phyloP scores from a whole-genome alignment of 2,797 vertebrate genomes.

The Gambusia yucatana region DNA sequence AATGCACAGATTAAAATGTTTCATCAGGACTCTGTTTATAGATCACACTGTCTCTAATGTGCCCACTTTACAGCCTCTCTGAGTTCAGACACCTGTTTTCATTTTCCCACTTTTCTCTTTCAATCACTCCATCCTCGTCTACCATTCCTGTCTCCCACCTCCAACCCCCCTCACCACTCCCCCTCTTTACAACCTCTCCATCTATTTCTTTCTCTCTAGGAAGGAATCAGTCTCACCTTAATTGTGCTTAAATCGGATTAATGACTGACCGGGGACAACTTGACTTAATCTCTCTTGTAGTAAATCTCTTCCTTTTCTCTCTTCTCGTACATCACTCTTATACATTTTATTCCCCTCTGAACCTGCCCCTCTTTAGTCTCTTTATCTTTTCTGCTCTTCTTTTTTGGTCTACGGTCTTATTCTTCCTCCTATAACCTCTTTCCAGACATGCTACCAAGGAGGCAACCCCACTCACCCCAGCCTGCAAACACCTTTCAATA shows the following conservation, averaged over 20 bases:
- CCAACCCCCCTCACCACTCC: constrained; percentile 16
- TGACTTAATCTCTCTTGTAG: constrained; percentile 84
- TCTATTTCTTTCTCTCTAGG: constrained; percentile 76
- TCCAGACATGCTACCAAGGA: not conserved
- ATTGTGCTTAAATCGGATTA: constrained; percentile 87
- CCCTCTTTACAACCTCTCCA: constrained; percentile 62
- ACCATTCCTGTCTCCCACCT: constrained; percentile 46
- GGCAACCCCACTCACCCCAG: not conserved
- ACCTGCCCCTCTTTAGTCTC: constrained; percentile 29
- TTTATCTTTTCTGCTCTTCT: constrained; percentile 37
- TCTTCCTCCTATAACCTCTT: constrained; percentile 12
- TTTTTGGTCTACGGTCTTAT: constrained; percentile 5
- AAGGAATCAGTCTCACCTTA: constrained; percentile 85
- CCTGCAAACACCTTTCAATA: not conserved
- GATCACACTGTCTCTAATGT: constrained; percentile 12
- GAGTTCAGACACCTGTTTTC: constrained; percentile 50
- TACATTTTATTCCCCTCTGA: constrained; percentile 54
- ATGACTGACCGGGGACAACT: constrained; percentile 84
- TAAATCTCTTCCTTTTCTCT: constrained; percentile 76
- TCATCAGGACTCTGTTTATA: not conserved
- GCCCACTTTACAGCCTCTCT: constrained; percentile 30
- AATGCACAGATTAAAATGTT: constrained; percentile 1
- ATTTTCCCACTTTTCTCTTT: constrained; percentile 63
- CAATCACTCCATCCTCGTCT: constrained; percentile 63
- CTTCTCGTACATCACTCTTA: constrained; percentile 75